phyloP scores from a whole-genome alignment of 2,113 vertebrate species.

The Saimiri boliviensis region DNA sequence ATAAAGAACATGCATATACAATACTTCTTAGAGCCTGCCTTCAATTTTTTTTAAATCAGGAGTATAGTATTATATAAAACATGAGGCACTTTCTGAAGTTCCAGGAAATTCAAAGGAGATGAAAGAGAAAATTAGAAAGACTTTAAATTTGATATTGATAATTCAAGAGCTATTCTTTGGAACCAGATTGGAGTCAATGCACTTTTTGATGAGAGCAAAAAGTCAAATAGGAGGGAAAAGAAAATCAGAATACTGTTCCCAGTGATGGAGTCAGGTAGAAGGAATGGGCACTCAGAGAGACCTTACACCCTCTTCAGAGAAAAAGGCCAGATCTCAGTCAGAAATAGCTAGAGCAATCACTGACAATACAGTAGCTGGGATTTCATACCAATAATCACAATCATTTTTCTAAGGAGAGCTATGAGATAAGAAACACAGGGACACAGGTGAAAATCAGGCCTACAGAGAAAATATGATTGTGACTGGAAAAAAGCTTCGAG shows the following conservation, averaged over 20 bases:
- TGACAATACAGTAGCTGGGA: neutral
- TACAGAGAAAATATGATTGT: neutral
- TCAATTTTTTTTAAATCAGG: neutral
- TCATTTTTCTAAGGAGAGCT: neutral
- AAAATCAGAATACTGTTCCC: neutral
- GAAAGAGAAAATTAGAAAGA: neutral
- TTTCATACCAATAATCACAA: neutral
- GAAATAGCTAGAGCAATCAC: neutral
- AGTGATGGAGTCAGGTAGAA: neutral
- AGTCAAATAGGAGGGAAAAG: neutral
- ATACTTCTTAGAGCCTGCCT: neutral
- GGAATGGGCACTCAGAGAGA: neutral
- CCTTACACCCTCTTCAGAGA: neutral
- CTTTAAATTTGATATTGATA: neutral
- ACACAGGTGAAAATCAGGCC: neutral
- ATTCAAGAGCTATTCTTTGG: constrained; percentile 11
- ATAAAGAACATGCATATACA: neutral
- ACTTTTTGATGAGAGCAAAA: neutral
- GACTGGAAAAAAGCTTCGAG: neutral
- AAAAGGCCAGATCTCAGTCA: neutral
- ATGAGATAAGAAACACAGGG: neutral
- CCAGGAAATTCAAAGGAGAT: neutral
- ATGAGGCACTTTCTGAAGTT: neutral
- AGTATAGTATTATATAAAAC: neutral
- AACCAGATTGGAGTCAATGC: neutral